Evolutionary conservation across 35 echinoderm and acorn worm species (phyloP), one percentile per base, ranked within the genome.

Genomic region (Lytechinus variegatus): DNA sequence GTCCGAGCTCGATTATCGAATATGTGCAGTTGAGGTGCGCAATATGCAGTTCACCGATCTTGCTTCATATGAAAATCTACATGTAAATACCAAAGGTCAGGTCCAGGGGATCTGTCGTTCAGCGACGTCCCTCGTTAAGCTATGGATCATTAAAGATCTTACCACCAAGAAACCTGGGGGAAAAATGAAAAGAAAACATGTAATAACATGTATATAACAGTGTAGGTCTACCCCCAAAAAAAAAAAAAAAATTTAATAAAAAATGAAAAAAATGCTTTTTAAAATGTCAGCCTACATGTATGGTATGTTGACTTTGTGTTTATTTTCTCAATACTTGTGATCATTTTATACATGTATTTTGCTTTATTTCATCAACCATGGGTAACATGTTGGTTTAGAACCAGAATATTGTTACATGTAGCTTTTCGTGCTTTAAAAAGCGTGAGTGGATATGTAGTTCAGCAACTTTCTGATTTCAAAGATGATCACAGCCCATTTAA

Each of bases 11-110:
- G 66, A 79, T n/a, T 24, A 79, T 19, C 8, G 19, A 79, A 24
- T 16, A 24, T 24, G 66, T 79, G 66, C n/a, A 21, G 66, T 27
- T 4, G 61, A 71, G 61, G 24, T 79, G 66, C 66, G n/a, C 66
- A 54, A 90, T 51, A 90, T 90, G 88, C 16, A 90, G 52, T 90
- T 90, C 88, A 13, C 52, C 33, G 33, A 44, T 90, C 88, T 29
- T 8, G 29, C 27, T 54, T 90, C 88, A 16, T 90, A 28, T 79
- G 3, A 90, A 90, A 44, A 44, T 44, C 33, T 44, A 44, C 33
- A 52, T 52, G 4, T 90, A 90, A 90, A 90, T 90, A 90, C 88
- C 88, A 90, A 52, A 21, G 88, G 88, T 90, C 88, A 90, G 13
- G 88, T 9, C 28, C 88, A 21, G 88, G 88, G 88, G 21, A 52